Base-by-base conservation (phyloP, 2,888 invertebrate species). In the Melieria picta region DNA sequence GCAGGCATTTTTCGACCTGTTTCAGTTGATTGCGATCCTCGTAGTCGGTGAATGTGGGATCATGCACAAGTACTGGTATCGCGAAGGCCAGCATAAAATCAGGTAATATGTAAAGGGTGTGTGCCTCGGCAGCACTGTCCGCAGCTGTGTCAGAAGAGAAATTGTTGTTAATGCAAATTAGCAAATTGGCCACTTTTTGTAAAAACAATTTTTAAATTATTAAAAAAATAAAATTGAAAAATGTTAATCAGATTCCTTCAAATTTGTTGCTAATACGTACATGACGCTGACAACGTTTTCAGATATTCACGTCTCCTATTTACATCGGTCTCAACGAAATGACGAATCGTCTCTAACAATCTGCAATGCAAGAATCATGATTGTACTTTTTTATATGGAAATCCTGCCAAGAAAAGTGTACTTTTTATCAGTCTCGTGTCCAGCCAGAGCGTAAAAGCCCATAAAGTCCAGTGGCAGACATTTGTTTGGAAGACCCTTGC, bases 41-140 rank as follows among this genome's bases (percentile, higher is more conserved):
- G 87, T 93, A 91, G 76, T 91, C 89, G 65, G 92, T 93, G 84
- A 94, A 95, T 78, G 91, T 90, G 6, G 96, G 94, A 87, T 97
- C 95, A 86, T 98, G 97, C n/a, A 98, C 94, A 72, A 99, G 89
- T 66, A 99, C 91, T 64, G 98, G 96, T 79, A 98, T 93, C n/a
- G 97, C 95, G 88, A 98, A 98, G 77, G 97, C 96, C 82, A 99
- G 88, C 93, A 97, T 97, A 86, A 98, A 98, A 88, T 99, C 99
- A 68, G 99, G 98, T 87, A 98, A 89, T 85, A 96, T 95, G 86
- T 94, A 94, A 56, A 94, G 92, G 83, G 95, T 88, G 88, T 95
- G 94, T 77, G 91, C 77, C 57, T 84, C 84, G 61, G 73, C 78
- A 61, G 82, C 80, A 72, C 77, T 78, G 48, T 85, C 84, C 43